These are phyloP conservation scores for Ennomos erosarius DNA, from an alignment of 2,888 invertebrate species.

Conservation along the genomic window DNA sequence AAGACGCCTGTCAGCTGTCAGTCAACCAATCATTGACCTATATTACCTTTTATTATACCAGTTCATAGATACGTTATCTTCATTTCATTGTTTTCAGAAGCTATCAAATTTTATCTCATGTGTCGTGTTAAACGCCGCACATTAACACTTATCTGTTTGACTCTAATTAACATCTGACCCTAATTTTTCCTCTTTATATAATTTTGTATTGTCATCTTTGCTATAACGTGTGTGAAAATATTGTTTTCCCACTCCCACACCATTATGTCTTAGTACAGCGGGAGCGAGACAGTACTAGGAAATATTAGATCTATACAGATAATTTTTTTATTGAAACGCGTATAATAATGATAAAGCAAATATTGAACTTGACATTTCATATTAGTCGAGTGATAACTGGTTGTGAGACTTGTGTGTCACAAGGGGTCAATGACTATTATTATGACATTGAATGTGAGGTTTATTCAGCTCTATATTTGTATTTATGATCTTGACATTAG, in stretches of 20 bases:
- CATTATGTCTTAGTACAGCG: no score
- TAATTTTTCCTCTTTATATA: not conserved
- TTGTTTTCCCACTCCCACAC: no score
- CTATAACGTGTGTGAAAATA: no score
- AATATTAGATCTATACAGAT: no score
- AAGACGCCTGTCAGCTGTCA: constrained; percentile 22
- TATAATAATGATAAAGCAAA: constrained; percentile 5
- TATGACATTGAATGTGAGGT: constrained; percentile 4
- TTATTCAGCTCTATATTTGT: not conserved
- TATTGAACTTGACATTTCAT: not conserved
- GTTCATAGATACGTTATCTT: not conserved
- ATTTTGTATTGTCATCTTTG: not conserved
- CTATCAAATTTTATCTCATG: not conserved
- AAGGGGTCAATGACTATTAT: constrained; percentile 4
- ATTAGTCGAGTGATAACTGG: constrained; percentile 8
- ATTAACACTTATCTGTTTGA: not conserved
- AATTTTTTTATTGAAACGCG: no score
- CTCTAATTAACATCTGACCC: constrained; percentile 11
- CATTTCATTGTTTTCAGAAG: not conserved
- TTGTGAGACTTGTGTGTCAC: not conserved
- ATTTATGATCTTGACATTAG: constrained; percentile 7
- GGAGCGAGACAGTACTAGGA: no score
- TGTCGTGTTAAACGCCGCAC: constrained; percentile 6
- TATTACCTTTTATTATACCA: no score
- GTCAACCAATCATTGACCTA: constrained; percentile 27